Evolutionary conservation across 2,888 invertebrate species (phyloP).

Genomic region (Nomada flava): DNA sequence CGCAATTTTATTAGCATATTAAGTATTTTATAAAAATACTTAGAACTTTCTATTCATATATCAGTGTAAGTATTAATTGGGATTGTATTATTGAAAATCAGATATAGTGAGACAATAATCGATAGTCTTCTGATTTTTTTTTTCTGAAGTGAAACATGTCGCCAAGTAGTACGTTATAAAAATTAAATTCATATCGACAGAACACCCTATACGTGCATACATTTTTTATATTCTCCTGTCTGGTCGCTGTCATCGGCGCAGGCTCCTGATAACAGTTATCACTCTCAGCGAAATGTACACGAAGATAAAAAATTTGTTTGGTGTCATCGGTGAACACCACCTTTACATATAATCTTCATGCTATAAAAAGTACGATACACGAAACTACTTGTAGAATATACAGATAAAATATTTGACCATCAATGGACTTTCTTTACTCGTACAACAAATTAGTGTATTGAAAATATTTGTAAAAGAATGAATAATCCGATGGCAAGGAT

Average conservation of each 20-base stretch:
- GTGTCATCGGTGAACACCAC: conserved; percentile 44
- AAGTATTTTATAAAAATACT: too few species aligned
- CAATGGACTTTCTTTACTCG: too few species aligned
- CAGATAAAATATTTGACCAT: too few species aligned
- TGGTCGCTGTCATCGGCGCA: conserved; percentile 45
- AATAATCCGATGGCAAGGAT: too few species aligned
- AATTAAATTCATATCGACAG: conserved; percentile 9
- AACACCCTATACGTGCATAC: conserved; percentile 28
- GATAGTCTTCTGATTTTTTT: neutral
- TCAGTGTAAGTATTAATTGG: too few species aligned
- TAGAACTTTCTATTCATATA: too few species aligned
- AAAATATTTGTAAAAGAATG: too few species aligned
- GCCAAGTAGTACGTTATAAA: neutral
- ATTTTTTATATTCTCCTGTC: conserved; percentile 27
- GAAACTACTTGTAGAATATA: neutral
- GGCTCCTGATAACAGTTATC: conserved; percentile 60
- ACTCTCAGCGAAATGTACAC: conserved; percentile 41
- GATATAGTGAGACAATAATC: too few species aligned
- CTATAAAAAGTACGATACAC: neutral
- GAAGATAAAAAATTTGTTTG: conserved; percentile 57
- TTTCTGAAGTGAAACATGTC: neutral
- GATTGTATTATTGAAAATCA: too few species aligned
- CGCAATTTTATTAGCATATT: too few species aligned
- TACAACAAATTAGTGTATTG: neutral
- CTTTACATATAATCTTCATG: conserved; percentile 14